Evolutionary conservation across 2,888 invertebrate genomes (phyloP), one percentile per base, ranked within the genome.

Genomic region (Eubasilissa splendida): DNA sequence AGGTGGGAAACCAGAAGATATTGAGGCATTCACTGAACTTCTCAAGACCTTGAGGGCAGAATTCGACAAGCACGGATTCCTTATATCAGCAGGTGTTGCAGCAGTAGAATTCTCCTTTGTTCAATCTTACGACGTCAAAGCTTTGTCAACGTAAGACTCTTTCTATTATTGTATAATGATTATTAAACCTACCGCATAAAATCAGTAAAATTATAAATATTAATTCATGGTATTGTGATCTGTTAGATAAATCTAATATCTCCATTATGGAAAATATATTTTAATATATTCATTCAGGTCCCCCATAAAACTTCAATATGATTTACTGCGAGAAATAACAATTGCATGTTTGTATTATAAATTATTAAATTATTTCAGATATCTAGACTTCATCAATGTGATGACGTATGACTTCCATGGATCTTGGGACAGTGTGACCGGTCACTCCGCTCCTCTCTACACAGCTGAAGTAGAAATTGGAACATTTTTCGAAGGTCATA

Each of bases 331-430:
- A 22, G 22, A 22, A 22, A 22, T 22, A 22, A 22, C 22, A 1
- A 22, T 22, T 22, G 22, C 22, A 22, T 22, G 22, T 22, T 22
- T 22, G 22, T 22, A 22, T 22, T 22, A 22, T 22, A 22, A 22
- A 22, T 22, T 22, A 22, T 33, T 22, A 22, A 22, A 22, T 12
- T n/a, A 11, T 85, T 85, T 12, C 83, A 92, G 92, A 74, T 89
- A 93, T 83, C 86, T 95, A 42, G 92, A 96, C 85, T 89, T 93
- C 42, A 91, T 95, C 63, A 93, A 93, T 85, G 85, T 96, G 0
- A 95, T 96, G 95, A 87, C 94, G 0, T 96, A 96, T 84, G 95
- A 95, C 85, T 88, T 95, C 84, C 93, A 95, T 84, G 95, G 95
- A 0, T 87, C 92, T 0, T 95, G 93, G 93, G 94, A 95, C 68